A percentile compares a stretch with the other conserved stretches of the same genome.
phyloP scores from a whole-genome alignment of 2,113 vertebrate species.

The Phyllostomus hastatus region DNA sequence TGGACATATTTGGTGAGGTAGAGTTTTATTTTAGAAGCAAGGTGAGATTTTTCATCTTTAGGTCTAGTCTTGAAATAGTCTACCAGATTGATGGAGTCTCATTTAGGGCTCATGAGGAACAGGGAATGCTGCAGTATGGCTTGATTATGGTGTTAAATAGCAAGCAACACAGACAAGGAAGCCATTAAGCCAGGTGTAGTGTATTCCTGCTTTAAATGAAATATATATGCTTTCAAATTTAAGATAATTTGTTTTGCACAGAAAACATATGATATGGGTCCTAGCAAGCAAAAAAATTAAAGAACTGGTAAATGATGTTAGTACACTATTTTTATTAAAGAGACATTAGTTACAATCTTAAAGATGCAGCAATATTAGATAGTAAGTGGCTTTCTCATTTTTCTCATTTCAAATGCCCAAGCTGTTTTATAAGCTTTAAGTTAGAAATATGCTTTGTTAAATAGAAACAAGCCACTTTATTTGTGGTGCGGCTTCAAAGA shows the following conservation, averaged over 20 bases:
- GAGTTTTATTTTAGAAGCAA: conserved; percentile 54
- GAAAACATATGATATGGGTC: conserved; percentile 20
- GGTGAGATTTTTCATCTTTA: conserved; percentile 45
- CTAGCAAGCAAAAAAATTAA: background rate
- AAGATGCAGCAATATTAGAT: background rate
- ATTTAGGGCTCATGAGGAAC: conserved; percentile 70
- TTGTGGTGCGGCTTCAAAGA: background rate
- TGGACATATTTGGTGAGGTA: background rate
- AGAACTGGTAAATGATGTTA: background rate
- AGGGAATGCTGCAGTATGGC: conserved; percentile 50
- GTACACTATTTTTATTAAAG: background rate
- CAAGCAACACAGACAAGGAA: conserved; percentile 59
- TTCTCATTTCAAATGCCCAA: background rate
- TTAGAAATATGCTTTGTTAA: background rate
- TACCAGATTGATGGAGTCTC: conserved; percentile 49
- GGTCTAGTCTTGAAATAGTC: conserved; percentile 46
- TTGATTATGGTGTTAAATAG: conserved; percentile 70
- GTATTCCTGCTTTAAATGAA: conserved; percentile 63
- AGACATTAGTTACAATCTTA: background rate
- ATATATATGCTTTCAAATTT: conserved; percentile 50
- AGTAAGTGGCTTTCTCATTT: background rate
- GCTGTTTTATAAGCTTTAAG: background rate
- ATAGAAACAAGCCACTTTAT: background rate
- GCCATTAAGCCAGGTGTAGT: conserved; percentile 68
- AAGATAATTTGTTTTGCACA: conserved; percentile 56